phyloP scores from a whole-genome alignment of 2,888 invertebrate species.

The Portevinia maculata region DNA sequence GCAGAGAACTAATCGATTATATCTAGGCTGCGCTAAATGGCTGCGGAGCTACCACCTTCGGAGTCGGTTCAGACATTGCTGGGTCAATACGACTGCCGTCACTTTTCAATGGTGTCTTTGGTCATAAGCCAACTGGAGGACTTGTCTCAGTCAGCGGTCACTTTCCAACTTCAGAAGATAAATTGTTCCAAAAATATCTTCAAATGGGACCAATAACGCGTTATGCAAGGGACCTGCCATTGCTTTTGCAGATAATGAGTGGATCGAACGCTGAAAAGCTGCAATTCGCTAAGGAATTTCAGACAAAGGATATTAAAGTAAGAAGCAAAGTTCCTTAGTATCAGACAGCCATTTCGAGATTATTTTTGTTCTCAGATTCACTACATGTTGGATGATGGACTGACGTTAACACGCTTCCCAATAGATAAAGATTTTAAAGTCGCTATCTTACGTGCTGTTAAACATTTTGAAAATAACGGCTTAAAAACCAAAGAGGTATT shows the following conservation, averaged over 20 bases:
- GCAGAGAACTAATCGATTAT: constrained; percentile 3
- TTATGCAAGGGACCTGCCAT: constrained; percentile 89
- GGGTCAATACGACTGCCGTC: constrained; percentile 94
- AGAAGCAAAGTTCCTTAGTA: neutral
- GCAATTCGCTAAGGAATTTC: constrained; percentile 84
- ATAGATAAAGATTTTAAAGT: constrained; percentile 78
- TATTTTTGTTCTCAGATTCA: constrained; percentile 75
- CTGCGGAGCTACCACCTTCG: constrained; percentile 89
- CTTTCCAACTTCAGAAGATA: constrained; percentile 84
- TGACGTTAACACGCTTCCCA: constrained; percentile 75
- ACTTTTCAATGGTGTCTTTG: constrained; percentile 93
- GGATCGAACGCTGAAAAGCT: constrained; percentile 83
- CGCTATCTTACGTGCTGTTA: constrained; percentile 78
- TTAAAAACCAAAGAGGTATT: constrained; percentile 67
- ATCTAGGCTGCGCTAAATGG: constrained; percentile 88
- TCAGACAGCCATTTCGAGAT: neutral
- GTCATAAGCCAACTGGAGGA: constrained; percentile 92
- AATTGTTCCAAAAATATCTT: constrained; percentile 84
- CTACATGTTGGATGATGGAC: constrained; percentile 77
- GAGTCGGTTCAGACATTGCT: constrained; percentile 93
- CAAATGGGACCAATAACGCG: constrained; percentile 90
- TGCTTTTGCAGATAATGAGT: constrained; percentile 86
- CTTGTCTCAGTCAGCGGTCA: constrained; percentile 85
- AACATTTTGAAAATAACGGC: constrained; percentile 78
- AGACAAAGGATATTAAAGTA: constrained; percentile 83